Base-by-base conservation (phyloP, 1,140 invertebrate genomes). In the Leptoteleia sp. region DNA sequence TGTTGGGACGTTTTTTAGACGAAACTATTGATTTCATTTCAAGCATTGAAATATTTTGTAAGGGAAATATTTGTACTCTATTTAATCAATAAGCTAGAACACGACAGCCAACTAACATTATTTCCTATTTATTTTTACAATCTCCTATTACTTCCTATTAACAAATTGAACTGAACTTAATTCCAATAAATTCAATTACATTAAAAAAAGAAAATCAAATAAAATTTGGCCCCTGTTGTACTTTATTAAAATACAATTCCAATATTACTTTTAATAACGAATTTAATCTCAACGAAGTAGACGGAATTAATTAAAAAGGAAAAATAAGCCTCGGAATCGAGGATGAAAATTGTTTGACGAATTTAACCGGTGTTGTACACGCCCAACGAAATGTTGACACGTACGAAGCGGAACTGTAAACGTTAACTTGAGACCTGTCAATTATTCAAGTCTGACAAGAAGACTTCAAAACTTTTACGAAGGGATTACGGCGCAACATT, bases 1-100 rank as follows among this genome's bases (percentile, higher is more conserved):
- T 25, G 47, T 61, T 25, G 17, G 48, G 8, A 38, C 12, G 29
- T 71, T 72, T 72, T 71, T 71, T 61, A 35, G 55, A 9, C 27
- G 22, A 54, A 72, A 62, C 55, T 64, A 72, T 72, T 62, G 68
- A 72, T 55, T 72, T 47, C 68, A 55, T n/a, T 1, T 7, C 27
- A 55, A 6, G 4, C 3, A 29, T 55, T 45, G 13, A 62, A 45
- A 17, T 57, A 33, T 57, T 70, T 25, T 9, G 11, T 13, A 11
- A 22, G 12, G 11, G 42, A 52, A 59, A 33, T 47, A 12, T 67
- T 43, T 45, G 22, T 48, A 13, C 15, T 48, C 31, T 6, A 27
- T 62, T 52, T 12, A 19, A 43, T 54, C 40, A 12, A 54, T 55
- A 33, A 19, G 6, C 19, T 35, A 19, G 7, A 42, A 42, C 8